Evolutionary conservation across 37 sponge, comb jelly and placozoan species (phyloP).

Genomic region (Crambe crambe): DNA sequence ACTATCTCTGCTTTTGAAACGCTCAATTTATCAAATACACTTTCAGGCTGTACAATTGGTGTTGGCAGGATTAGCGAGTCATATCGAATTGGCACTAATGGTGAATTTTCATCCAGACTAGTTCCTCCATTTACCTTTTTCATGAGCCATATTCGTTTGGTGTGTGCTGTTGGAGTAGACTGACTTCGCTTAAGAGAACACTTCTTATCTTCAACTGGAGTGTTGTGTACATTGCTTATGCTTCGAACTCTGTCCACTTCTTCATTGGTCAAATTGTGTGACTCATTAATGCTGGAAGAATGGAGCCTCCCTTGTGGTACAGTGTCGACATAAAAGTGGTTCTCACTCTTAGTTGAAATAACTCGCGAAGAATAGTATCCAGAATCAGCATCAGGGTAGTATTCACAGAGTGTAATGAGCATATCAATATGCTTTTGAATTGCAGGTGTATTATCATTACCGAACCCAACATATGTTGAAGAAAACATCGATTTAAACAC

Average conservation of each 20-base stretch:
- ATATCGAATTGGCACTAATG: conserved; percentile 32
- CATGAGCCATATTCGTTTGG: neutral
- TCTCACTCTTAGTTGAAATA: conserved; percentile 16
- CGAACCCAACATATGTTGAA: conserved; percentile 29
- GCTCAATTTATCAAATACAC: conserved; percentile 33
- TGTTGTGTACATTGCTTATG: too few species aligned
- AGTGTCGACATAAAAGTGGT: conserved; percentile 9
- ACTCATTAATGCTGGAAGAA: too few species aligned
- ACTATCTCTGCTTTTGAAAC: conserved; percentile 21
- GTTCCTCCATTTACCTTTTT: neutral
- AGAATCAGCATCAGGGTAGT: conserved; percentile 46
- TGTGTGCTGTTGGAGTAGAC: neutral
- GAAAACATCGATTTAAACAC: conserved; percentile 14
- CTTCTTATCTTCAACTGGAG: neutral
- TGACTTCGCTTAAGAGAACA: neutral
- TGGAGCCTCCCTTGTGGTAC: neutral
- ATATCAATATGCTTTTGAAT: neutral
- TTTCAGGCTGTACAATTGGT: conserved; percentile 10
- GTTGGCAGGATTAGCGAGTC: conserved; percentile 13
- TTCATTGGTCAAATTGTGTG: neutral
- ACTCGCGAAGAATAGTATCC: conserved; percentile 40
- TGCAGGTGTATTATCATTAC: neutral
- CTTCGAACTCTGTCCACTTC: neutral
- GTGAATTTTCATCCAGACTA: neutral
- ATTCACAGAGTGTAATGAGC: conserved; percentile 34